phyloP scores from a whole-genome alignment of 2,888 invertebrate species.

The Chrysopilus asiliformis region DNA sequence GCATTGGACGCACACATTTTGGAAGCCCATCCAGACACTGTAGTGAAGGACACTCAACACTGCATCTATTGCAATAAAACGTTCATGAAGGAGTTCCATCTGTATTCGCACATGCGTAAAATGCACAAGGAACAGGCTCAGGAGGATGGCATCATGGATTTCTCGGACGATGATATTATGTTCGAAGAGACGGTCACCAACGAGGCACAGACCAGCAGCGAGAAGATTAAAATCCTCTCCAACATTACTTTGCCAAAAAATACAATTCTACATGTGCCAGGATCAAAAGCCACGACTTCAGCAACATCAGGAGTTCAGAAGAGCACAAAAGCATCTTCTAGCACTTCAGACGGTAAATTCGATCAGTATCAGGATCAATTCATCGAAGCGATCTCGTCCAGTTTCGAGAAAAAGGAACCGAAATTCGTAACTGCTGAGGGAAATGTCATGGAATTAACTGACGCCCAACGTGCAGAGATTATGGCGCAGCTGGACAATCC shows the following conservation, averaged over 20 bases:
- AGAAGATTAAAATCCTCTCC: slow-evolving; percentile 41
- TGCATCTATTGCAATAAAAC: slow-evolving; percentile 64
- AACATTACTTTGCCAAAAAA: slow-evolving; percentile 31
- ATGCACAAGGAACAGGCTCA: slow-evolving; percentile 50
- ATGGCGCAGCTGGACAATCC: slow-evolving; percentile 33
- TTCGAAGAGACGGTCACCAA: slow-evolving; percentile 24
- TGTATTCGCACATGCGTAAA: slow-evolving; percentile 57
- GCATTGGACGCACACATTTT: slow-evolving; percentile 58
- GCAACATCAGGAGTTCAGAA: slow-evolving; percentile 17
- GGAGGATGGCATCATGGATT: slow-evolving; percentile 50
- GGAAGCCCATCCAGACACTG: slow-evolving; percentile 31
- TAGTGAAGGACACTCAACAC: slow-evolving; percentile 38
- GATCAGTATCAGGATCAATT: slow-evolving; percentile 6
- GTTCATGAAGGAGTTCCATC: slow-evolving; percentile 52
- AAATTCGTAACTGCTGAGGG: slow-evolving; percentile 40
- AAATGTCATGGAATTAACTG: slow-evolving; percentile 34
- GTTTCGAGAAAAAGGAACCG: slow-evolving; percentile 18
- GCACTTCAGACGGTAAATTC: slow-evolving; percentile 20
- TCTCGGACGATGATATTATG: slow-evolving; percentile 37
- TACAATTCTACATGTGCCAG: slow-evolving; percentile 14
- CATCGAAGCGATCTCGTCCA: slow-evolving; percentile 8
- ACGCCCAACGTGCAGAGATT: slow-evolving; percentile 34
- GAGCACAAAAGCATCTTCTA: slow-evolving; percentile 16
- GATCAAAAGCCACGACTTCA: slow-evolving; percentile 17
- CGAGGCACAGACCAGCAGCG: slow-evolving; percentile 13